Evolutionary conservation across 2,797 vertebrate species (phyloP).

Genomic region (Craterocephalus amniculus): DNA sequence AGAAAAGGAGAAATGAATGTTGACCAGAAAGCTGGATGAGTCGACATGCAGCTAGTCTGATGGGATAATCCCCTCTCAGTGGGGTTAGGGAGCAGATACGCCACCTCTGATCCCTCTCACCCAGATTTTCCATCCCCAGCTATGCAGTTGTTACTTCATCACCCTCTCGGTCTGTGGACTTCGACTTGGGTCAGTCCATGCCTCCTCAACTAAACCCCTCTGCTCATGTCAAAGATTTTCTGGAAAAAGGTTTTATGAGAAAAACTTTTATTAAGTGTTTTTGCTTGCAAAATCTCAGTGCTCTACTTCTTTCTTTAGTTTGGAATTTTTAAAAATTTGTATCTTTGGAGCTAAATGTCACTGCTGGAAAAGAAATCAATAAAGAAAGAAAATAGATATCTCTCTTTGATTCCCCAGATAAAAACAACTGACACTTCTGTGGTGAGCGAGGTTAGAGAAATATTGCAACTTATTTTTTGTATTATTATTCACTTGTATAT

Average conservation of each 20-base stretch:
- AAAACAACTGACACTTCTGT: no score
- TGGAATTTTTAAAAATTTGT: no score
- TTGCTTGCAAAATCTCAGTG: neutral
- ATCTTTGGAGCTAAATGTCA: no score
- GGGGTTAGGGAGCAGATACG: conserved; percentile 35
- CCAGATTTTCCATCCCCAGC: conserved; percentile 4
- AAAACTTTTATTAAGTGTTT: neutral
- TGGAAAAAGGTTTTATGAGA: neutral
- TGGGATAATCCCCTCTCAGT: conserved; percentile 33
- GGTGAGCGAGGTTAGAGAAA: no score
- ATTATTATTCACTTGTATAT: no score
- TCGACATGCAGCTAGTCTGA: conserved; percentile 13
- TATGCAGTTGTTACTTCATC: conserved; percentile 26
- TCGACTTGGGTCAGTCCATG: neutral
- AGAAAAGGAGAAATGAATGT: neutral
- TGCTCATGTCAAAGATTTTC: neutral
- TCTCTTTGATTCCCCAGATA: no score
- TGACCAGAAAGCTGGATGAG: conserved; percentile 14
- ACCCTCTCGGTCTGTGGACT: conserved; percentile 15
- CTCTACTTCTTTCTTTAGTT: no score
- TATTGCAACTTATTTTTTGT: no score
- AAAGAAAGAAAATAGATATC: no score
- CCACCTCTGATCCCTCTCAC: conserved; percentile 35
- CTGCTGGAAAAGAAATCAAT: no score
- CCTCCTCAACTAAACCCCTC: neutral